phyloP scores from a whole-genome alignment of 64 coral and sea anemone genomes.

The Stylophora pistillata region DNA sequence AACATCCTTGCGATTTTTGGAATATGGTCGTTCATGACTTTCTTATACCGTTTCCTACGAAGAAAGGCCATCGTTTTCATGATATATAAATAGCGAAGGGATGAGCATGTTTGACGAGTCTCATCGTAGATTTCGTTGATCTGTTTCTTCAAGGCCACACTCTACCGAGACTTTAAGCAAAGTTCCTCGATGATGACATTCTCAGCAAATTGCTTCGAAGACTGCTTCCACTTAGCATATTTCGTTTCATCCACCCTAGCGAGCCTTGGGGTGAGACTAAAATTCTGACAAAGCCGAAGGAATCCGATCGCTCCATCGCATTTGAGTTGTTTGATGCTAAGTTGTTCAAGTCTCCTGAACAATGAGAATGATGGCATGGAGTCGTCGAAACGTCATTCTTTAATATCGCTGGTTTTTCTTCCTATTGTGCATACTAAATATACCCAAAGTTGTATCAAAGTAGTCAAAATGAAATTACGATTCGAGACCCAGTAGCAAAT shows the following conservation, averaged over 20 bases:
- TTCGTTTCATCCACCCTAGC: background rate
- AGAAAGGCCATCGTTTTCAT: background rate
- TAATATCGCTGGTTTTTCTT: too few relatives aligned
- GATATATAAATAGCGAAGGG: too few relatives aligned
- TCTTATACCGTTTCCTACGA: background rate
- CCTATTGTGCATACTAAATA: too few relatives aligned
- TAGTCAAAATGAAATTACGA: too few relatives aligned
- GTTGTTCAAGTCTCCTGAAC: slow-evolving; percentile 42
- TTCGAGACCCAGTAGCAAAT: too few relatives aligned
- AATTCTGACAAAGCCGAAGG: slow-evolving; percentile 8
- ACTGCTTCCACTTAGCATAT: background rate
- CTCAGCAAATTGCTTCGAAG: background rate
- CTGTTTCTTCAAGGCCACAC: too few relatives aligned
- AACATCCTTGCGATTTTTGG: slow-evolving; percentile 5
- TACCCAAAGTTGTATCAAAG: too few relatives aligned
- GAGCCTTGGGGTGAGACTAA: background rate
- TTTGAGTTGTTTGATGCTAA: slow-evolving; percentile 16
- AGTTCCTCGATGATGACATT: background rate
- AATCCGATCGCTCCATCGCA: background rate
- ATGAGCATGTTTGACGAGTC: background rate
- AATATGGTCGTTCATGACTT: background rate
- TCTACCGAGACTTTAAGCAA: background rate
- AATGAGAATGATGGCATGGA: too few relatives aligned
- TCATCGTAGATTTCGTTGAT: too few relatives aligned
- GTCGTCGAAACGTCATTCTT: too few relatives aligned